Evolutionary conservation across 2,888 invertebrate species (phyloP).

Genomic region (Pemphredon lugubris): DNA sequence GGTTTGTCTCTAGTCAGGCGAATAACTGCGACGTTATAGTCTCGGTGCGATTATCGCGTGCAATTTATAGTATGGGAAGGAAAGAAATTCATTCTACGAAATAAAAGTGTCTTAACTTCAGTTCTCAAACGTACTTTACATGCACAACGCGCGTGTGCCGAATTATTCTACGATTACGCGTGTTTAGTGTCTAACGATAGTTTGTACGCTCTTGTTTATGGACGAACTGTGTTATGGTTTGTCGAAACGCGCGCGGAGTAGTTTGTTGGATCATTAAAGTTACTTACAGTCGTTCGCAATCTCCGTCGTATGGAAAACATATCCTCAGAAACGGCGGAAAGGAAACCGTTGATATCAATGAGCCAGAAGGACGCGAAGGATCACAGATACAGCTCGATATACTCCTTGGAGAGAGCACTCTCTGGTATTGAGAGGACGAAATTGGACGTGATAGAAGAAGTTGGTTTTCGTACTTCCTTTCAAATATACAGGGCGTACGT

Average conservation of each 20-base stretch:
- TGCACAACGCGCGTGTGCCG: too few relatives aligned
- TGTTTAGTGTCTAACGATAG: too few relatives aligned
- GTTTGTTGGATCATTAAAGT: too few relatives aligned
- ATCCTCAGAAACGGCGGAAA: slow-evolving; percentile 12
- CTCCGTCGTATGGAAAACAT: slow-evolving; percentile 3
- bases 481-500: too few relatives aligned
- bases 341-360: slow-evolving; percentile 32
- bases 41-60: neutral
- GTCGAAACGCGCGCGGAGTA: too few relatives aligned
- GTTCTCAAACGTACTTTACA: too few relatives aligned
- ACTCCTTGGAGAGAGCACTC: slow-evolving; percentile 56
- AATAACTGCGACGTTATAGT: neutral
- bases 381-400: slow-evolving; percentile 59
- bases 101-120: neutral
- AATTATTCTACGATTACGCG: too few relatives aligned
- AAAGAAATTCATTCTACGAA: neutral
- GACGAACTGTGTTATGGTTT: too few relatives aligned
- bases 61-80: slow-evolving; percentile 18
- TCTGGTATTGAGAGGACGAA: slow-evolving; percentile 2
- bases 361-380: slow-evolving; percentile 46
- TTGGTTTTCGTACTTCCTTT: too few relatives aligned
- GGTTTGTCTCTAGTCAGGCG: slow-evolving; percentile 3
- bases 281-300: too few relatives aligned
- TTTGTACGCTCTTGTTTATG: too few relatives aligned
- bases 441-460: slow-evolving; percentile 51